Base-by-base conservation (phyloP, 2,797 vertebrate genomes). In the Gobio occitaniae region DNA sequence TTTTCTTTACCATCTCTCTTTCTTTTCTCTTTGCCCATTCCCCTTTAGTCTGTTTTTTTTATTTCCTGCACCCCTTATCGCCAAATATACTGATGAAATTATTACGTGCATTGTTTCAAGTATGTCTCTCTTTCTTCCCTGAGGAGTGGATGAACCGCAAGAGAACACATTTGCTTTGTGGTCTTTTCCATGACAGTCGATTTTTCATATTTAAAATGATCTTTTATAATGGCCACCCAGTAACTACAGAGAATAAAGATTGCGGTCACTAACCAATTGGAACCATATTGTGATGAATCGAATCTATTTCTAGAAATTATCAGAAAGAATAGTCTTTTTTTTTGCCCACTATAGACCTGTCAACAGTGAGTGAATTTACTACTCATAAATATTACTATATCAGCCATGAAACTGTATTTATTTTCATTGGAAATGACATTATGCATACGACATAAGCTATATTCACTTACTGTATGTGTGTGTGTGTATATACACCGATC, bases 91-190 rank as follows among this genome's bases (percentile, higher is more conserved):
- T 68, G 78, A 80, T 69, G 65, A 54, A 69, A 80, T 69, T 38
- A 80, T 80, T 80, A 52, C 65, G 52, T 21, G 47, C 48, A 79
- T 79, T 68, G 65, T 69, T 80, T 80, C 47, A 80, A 54, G 32
- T 69, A 19, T 38, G 19, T 69, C 78, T 68, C 47, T 78, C 32
- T 79, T 19, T 10, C 16, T 38, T 38, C 32, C 47, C 61, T 0
- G 19, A 80, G 63, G 78, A 80, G 66, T 68, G 17, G 47, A 48
- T 41, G 32, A 38, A n/a, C 12, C 52, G 9, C 54, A 13, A 36
- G 47, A 68, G 29, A 52, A 36, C 8, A 13, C 38, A 38, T 68
- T 50, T n/a, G 29, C 61, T 15, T 74, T 50, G n/a, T 29, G 47
- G 44, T 47, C 5, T 8, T 47, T 78, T 59, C 61, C 2, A 44